Conservation (phyloP, 2,797 vertebrate species). For the Gymnoscopelus braueri region DNA sequence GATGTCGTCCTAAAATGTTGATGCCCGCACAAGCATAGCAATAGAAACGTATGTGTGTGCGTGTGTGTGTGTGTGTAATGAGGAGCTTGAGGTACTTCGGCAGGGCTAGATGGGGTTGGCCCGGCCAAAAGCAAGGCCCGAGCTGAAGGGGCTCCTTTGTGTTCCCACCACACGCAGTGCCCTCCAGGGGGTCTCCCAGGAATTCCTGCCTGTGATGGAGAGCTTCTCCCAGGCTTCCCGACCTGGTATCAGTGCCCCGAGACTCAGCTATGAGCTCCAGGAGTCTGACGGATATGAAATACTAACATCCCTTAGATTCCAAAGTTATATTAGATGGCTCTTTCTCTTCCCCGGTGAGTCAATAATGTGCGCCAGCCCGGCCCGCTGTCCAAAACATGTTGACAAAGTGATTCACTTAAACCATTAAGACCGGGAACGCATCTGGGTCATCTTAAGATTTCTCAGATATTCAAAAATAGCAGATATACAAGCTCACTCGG, state of each 20-base stretch:
- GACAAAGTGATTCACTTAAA: conserved; percentile 9
- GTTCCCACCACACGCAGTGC: conserved; percentile 57
- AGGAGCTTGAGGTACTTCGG: conserved; percentile 42
- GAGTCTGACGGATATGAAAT: conserved; percentile 60
- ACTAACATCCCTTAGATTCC: conserved; percentile 51
- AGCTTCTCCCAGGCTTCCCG: conserved; percentile 54
- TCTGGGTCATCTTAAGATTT: no score
- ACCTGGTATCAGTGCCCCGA: conserved; percentile 45
- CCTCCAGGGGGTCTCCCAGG: conserved; percentile 72
- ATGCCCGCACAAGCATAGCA: no score
- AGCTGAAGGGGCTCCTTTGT: conserved; percentile 74
- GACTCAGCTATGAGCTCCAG: conserved; percentile 43
- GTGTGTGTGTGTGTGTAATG: not conserved
- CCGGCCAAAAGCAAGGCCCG: conserved; percentile 67
- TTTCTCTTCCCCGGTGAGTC: conserved; percentile 25
- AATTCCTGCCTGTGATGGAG: conserved; percentile 64
- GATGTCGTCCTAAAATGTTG: no score
- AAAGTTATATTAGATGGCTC: conserved; percentile 29
- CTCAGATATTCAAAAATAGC: no score
- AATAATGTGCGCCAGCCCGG: conserved; percentile 22
- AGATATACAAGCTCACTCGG: no score
- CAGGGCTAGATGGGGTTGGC: conserved; percentile 42
- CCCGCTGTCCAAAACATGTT: conserved; percentile 10
- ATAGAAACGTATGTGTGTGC: conserved; percentile 10
- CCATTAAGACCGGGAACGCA: no score